These are phyloP conservation scores for Myotis daubentonii DNA, from an alignment of 2,797 vertebrate species.

Conservation along the genomic window DNA sequence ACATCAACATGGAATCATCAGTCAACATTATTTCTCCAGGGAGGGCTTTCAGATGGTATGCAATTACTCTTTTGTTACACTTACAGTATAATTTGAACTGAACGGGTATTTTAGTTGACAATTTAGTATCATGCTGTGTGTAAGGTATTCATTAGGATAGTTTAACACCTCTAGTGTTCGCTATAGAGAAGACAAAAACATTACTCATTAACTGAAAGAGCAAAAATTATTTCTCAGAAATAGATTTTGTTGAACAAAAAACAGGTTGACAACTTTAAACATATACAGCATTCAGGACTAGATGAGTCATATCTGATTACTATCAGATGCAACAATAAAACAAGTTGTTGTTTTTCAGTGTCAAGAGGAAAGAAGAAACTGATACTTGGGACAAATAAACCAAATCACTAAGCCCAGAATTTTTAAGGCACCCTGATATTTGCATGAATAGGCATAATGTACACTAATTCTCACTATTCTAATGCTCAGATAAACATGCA, in stretches of 20 bases:
- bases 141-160: slow-evolving; percentile 15
- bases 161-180: neutral
- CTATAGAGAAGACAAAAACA: neutral
- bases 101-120: slow-evolving; percentile 31
- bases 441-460: slow-evolving; percentile 19
- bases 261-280: slow-evolving; percentile 36
- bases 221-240: slow-evolving; percentile 37
- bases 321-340: slow-evolving; percentile 51
- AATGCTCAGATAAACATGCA: slow-evolving; percentile 27
- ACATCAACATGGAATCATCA: neutral
- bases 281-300: slow-evolving; percentile 22
- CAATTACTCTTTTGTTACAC: slow-evolving; percentile 12
- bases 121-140: slow-evolving; percentile 22
- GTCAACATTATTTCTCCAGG: neutral
- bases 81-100: slow-evolving; percentile 20
- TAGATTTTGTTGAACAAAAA: slow-evolving; percentile 50
- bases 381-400: neutral
- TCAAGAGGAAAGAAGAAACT: slow-evolving; percentile 30
- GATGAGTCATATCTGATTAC: neutral
- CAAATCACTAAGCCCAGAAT: slow-evolving; percentile 16
- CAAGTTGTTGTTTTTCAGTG: neutral
- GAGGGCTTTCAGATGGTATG: slow-evolving; percentile 18
- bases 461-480: slow-evolving; percentile 6
- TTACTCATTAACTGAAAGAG: neutral
- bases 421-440: neutral